These are phyloP conservation scores for Physella acuta DNA, from an alignment of 1,140 invertebrate genomes.

Conservation along the genomic window DNA sequence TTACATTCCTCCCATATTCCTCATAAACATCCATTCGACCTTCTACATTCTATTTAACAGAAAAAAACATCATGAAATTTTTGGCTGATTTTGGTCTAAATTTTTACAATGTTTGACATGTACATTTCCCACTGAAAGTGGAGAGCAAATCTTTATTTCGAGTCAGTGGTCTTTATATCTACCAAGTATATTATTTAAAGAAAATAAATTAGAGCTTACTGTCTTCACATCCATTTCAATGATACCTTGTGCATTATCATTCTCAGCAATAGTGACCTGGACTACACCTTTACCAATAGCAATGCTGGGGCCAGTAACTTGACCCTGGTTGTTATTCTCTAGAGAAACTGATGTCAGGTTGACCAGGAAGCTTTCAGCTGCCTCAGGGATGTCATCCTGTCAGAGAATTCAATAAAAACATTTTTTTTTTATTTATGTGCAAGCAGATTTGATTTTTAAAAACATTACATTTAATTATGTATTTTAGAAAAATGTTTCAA, in stretches of 20 bases:
- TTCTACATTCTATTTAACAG: constrained; percentile 49
- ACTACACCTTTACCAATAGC: constrained; percentile 43
- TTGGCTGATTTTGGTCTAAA: too few relatives aligned
- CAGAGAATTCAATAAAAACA: neutral
- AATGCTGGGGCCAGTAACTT: constrained; percentile 46
- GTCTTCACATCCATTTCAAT: constrained; percentile 54
- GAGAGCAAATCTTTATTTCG: too few relatives aligned
- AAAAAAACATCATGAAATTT: too few relatives aligned
- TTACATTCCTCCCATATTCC: constrained; percentile 43
- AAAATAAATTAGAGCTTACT: constrained; percentile 35
- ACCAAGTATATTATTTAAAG: too few relatives aligned
- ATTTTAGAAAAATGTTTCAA: too few relatives aligned
- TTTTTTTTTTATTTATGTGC: neutral
- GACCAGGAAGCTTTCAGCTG: constrained; percentile 50
- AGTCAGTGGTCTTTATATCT: too few relatives aligned
- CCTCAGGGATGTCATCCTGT: constrained; percentile 51
- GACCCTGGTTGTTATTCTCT: constrained; percentile 26
- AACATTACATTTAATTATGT: too few relatives aligned
- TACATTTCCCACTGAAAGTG: too few relatives aligned
- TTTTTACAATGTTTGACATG: too few relatives aligned
- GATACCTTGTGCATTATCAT: constrained; percentile 55
- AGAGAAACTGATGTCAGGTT: constrained; percentile 51
- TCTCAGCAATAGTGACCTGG: constrained; percentile 48
- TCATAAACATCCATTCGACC: constrained; percentile 53
- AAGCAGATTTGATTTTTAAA: too few relatives aligned